Evolutionary conservation across 1,140 invertebrate genomes (phyloP), one percentile per base, ranked within the genome.

Genomic region (Stegodyphus dumicola): DNA sequence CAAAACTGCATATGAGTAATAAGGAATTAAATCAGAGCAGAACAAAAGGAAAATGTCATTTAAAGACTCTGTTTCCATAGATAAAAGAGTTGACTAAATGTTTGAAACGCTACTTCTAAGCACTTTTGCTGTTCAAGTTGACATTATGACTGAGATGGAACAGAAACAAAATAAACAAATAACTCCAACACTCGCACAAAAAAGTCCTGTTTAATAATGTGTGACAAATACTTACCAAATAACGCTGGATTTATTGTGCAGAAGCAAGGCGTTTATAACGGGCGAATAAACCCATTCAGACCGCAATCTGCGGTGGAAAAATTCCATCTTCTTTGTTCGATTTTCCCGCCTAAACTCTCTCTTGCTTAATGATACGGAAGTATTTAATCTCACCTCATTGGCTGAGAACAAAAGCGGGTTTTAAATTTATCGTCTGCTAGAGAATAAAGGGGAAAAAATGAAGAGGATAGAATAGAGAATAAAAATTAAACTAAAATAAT

Each of bases 171-270:
- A 33, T 33, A 33, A 33, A 33, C 33, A 33, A 33, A 33, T 33
- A 33, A 33, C 3, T 33, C 33, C 33, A 1, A 33, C 33, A 33
- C 33, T 33, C 3, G 33, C 33, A 33, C 33, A 33, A 75, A 56
- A 60, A 0, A 51, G 15, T 53, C 6, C 54, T 71, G 81, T 70
- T 85, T 76, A 85, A 85, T 85, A 85, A 85, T 33, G 73, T 85
- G 81, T 85, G 81, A 85, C 81, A 85, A 85, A 85, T 77, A 85
- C 81, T 85, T 77, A 77, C 81, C 74, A 77, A 85, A 85, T 85
- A 85, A 85, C 81, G 81, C 65, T 33, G 66, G 77, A 85, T 85
- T 85, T 85, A 85, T 85, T 77, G 73, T 52, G 73, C 81, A 69
- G 80, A 85, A 85, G 49, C 52, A 52, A 51, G 74, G 52, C 81